phyloP scores from a whole-genome alignment of 2,888 invertebrate species.

The Orthosia gracilis region DNA sequence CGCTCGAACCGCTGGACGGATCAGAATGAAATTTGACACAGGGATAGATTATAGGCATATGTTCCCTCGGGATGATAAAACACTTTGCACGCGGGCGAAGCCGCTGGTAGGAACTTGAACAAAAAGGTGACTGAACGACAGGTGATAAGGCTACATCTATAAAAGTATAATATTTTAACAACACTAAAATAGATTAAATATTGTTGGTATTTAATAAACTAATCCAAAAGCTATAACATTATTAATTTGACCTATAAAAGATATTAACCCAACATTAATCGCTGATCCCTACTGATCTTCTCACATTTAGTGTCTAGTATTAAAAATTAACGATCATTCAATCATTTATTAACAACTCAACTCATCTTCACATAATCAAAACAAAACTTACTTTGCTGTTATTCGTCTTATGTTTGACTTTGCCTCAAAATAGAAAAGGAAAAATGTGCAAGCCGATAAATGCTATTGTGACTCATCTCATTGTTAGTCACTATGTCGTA shows the following conservation, averaged over 20 bases:
- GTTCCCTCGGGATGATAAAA: too few species aligned
- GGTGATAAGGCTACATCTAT: too few species aligned
- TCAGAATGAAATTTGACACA: too few species aligned
- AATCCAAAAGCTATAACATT: conserved; percentile 7
- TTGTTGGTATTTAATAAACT: not conserved
- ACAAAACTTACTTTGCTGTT: not conserved
- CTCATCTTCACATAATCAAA: conserved; percentile 13
- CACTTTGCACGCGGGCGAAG: too few species aligned
- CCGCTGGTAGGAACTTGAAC: too few species aligned
- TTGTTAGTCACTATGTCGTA: conserved; percentile 65
- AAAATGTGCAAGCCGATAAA: not conserved
- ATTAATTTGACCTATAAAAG: conserved; percentile 11
- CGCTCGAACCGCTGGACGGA: too few species aligned
- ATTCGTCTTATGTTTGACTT: conserved; percentile 1
- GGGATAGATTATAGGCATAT: too few species aligned
- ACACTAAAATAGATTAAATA: too few species aligned
- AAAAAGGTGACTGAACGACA: too few species aligned
- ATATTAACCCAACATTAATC: not conserved
- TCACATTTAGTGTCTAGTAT: not conserved
- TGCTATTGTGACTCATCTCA: conserved; percentile 53
- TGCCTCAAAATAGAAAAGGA: not conserved
- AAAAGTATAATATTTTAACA: too few species aligned
- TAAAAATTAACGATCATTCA: conserved; percentile 13
- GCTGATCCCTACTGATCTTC: not conserved
- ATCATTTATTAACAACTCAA: conserved; percentile 27